These are phyloP conservation scores for Trichogramma pretiosum DNA, from an alignment of 1,140 invertebrate species.

Conservation along the genomic window DNA sequence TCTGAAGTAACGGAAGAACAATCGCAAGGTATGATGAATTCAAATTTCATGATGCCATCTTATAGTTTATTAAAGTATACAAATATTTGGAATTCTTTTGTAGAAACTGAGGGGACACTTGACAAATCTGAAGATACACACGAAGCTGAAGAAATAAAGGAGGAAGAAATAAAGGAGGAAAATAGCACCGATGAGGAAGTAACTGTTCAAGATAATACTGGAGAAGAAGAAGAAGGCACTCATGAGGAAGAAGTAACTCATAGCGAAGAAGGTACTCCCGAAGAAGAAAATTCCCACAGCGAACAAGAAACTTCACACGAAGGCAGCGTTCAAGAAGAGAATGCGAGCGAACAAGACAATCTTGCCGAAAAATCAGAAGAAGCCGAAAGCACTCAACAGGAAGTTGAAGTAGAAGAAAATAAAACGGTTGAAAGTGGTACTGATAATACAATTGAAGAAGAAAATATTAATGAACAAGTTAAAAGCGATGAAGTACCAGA, in stretches of 20 bases:
- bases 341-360: no score
- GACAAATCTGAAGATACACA: neutral
- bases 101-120: no score
- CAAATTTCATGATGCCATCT: no score
- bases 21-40: no score
- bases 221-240: constrained; percentile 32
- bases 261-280: no score
- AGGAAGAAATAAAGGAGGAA: constrained; percentile 24
- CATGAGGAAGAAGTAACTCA: no score
- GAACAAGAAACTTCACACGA: constrained; percentile 22
- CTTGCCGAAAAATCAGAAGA: constrained; percentile 15
- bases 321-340: no score
- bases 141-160: neutral
- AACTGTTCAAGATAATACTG: constrained; percentile 16
- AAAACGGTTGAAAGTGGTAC: no score
- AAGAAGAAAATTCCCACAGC: constrained; percentile 19
- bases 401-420: neutral
- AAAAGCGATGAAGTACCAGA: constrained; percentile 8
- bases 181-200: constrained; percentile 16
- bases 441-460: no score
- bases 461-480: neutral
- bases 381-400: neutral
- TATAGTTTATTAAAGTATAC: no score
- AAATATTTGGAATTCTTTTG: no score
- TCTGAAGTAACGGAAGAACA: constrained; percentile 7